These are phyloP conservation scores for Aphidius colemani DNA, from an alignment of 2,888 invertebrate genomes.

Conservation along the genomic window DNA sequence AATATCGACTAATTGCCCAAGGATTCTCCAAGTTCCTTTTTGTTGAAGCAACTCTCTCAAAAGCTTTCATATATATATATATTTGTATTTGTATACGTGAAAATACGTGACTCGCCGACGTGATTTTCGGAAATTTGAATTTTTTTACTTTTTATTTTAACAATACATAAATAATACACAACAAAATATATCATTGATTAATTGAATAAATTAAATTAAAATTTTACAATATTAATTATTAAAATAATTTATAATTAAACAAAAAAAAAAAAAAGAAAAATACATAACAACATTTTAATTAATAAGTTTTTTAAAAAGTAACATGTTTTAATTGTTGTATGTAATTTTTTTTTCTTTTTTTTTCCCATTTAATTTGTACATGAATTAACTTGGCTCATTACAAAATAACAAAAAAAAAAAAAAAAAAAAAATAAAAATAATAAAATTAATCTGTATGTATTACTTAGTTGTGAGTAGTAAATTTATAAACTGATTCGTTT, in stretches of 20 bases:
- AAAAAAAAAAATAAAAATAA: background rate
- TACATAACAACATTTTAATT: background rate
- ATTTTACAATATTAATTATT: too few species aligned
- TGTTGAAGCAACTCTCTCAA: constrained; percentile 9
- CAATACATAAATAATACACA: too few species aligned
- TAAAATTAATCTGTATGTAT: constrained; percentile 29
- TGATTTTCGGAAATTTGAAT: constrained; percentile 31
- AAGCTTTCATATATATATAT: background rate
- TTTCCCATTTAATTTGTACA: background rate
- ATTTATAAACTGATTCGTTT: too few species aligned
- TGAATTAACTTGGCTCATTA: background rate
- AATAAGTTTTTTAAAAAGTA: background rate
- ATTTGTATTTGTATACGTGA: constrained; percentile 18
- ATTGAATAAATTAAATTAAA: too few species aligned
- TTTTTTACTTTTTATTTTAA: background rate
- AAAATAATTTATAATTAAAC: too few species aligned
- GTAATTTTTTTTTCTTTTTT: too few species aligned
- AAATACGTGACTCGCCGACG: constrained; percentile 39
- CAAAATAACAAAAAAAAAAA: background rate
- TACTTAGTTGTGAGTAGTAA: too few species aligned
- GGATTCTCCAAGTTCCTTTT: constrained; percentile 55
- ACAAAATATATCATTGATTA: too few species aligned
- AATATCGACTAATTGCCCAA: constrained; percentile 61
- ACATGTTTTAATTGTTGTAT: background rate
- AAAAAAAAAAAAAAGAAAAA: too few species aligned